Conservation (phyloP, 92 coral and sea anemone species). For the Virgularia gustaviana region DNA sequence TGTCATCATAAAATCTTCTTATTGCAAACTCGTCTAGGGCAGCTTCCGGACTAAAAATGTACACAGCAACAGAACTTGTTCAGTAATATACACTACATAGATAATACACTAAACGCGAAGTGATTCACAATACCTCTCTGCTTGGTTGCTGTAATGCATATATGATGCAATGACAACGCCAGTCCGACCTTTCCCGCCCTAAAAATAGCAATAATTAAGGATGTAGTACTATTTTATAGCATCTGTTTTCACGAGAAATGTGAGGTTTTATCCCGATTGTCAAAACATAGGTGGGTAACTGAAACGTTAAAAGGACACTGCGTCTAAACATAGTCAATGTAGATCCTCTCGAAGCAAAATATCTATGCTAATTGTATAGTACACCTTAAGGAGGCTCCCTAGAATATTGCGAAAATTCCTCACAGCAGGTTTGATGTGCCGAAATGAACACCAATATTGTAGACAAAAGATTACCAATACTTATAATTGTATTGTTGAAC, state of each 20-base stretch:
- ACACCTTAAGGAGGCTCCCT: no score
- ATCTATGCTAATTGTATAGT: no score
- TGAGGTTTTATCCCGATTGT: not conserved
- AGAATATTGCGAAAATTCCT: no score
- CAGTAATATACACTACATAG: not conserved
- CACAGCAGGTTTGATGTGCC: no score
- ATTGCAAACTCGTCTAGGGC: conserved; percentile 97
- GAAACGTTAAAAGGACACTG: no score
- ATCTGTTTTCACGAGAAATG: no score
- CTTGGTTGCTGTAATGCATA: conserved; percentile 96
- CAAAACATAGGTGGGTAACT: not conserved
- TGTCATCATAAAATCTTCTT: conserved; percentile 92
- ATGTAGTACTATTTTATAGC: not conserved
- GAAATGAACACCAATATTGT: no score
- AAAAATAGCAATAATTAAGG: not conserved
- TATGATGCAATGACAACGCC: conserved; percentile 98
- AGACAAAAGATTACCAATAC: no score
- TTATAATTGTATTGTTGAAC: no score
- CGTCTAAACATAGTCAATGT: no score
- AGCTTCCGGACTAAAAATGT: conserved; percentile 71
- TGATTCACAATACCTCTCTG: conserved; percentile 64
- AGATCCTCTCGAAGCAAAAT: no score
- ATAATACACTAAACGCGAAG: not conserved
- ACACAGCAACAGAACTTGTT: not conserved
- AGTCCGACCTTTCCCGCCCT: conserved; percentile 99